Percentiles rank a stretch among this genome's conserved stretches.
Conservation (phyloP, 1,140 invertebrate genomes). For the Aphaenogaster floridana region DNA sequence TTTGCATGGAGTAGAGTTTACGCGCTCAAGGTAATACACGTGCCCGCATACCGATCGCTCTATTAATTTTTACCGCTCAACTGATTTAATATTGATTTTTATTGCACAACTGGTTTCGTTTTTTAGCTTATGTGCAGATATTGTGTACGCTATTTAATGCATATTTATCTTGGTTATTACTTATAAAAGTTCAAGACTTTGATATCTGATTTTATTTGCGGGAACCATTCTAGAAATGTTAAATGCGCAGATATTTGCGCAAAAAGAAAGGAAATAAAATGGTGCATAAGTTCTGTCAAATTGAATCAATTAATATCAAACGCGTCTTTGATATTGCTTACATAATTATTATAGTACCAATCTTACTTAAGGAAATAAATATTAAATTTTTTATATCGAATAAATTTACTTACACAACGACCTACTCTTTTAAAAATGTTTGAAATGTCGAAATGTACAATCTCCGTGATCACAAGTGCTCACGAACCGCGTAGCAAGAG, state of each 20-base stretch:
- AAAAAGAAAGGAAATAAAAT: background rate
- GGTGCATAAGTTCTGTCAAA: background rate
- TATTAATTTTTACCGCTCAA: constrained; percentile 1
- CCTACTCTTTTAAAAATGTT: background rate
- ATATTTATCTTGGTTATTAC: background rate
- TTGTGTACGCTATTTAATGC: background rate
- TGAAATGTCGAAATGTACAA: background rate
- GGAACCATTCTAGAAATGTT: background rate
- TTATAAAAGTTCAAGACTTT: background rate
- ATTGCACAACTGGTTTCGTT: background rate
- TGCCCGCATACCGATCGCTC: background rate
- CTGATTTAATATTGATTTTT: background rate
- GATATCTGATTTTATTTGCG: background rate
- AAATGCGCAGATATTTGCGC: background rate
- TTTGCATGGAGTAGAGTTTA: background rate
- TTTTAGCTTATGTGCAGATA: background rate
- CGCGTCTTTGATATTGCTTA: background rate
- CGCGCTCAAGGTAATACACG: background rate
- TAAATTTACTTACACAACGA: background rate
- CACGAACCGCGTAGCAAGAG: background rate
- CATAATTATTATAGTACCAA: background rate
- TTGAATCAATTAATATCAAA: background rate
- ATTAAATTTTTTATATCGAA: background rate
- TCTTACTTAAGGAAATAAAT: background rate
- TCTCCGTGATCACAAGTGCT: background rate